Evolutionary conservation across 92 coral and sea anemone species (phyloP).

Genomic region (Hydrozoanthus gracilis): DNA sequence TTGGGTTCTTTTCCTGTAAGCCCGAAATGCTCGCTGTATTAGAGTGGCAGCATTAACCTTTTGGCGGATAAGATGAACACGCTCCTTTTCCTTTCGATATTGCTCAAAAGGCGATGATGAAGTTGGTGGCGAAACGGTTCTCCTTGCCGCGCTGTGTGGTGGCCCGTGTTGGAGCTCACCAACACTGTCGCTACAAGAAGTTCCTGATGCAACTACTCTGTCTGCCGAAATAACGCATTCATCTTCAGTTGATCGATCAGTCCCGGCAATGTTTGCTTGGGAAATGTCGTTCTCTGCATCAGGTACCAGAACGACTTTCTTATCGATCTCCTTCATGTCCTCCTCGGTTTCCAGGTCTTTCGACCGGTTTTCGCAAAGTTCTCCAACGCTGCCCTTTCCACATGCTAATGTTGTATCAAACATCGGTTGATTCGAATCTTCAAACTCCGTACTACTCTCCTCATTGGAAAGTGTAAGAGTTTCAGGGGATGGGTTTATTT

Average conservation of each 20-base stretch:
- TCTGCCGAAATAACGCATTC: no score
- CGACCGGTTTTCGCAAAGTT: not conserved
- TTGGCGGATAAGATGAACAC: slow-evolving; percentile 78
- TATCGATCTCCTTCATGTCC: not conserved
- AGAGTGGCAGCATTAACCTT: slow-evolving; percentile 88
- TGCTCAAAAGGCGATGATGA: slow-evolving; percentile 37
- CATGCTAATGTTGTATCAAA: not conserved
- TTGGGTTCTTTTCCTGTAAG: slow-evolving; percentile 48
- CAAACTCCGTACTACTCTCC: not conserved
- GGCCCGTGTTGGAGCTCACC: not conserved
- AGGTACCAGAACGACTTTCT: not conserved
- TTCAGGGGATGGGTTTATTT: not conserved
- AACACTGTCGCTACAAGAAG: not conserved
- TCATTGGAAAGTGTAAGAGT: not conserved
- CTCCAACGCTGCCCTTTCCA: not conserved
- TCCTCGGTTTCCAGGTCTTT: not conserved
- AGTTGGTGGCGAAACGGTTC: not conserved
- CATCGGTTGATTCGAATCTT: not conserved
- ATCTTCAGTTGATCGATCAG: not conserved
- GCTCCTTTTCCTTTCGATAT: slow-evolving; percentile 78
- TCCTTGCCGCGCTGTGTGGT: not conserved
- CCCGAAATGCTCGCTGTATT: slow-evolving; percentile 81
- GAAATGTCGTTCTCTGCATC: no score
- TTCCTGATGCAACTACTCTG: no score
- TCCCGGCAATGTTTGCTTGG: not conserved